phyloP scores from a whole-genome alignment of 2,797 vertebrate species.

The Natrix natrix region DNA sequence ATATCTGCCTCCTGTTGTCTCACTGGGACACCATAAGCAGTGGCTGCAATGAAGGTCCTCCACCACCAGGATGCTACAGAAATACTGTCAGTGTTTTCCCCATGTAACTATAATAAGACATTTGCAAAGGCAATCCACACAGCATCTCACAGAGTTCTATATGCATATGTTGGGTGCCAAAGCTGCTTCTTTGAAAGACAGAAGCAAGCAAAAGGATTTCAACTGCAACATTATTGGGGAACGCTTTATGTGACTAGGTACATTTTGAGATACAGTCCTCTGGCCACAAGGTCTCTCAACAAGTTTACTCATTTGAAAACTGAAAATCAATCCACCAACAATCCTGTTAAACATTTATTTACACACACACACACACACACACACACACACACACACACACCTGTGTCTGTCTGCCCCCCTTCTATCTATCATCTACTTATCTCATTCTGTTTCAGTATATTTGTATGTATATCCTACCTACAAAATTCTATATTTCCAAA shows the following conservation, averaged over 20 bases:
- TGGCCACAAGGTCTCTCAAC: neutral
- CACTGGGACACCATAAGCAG: neutral
- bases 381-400: neutral
- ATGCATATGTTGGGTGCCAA: neutral
- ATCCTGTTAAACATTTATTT: neutral
- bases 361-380: neutral
- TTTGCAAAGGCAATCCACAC: neutral
- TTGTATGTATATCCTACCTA: neutral
- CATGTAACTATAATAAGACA: neutral
- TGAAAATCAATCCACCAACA: neutral
- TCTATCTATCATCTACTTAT: neutral
- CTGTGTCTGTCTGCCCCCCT: neutral
- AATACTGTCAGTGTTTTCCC: neutral
- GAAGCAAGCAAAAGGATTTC: neutral
- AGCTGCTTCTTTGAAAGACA: neutral
- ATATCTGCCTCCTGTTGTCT: neutral
- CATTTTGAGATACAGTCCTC: neutral
- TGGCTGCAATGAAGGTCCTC: neutral
- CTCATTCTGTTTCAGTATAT: neutral
- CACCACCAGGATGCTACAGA: neutral
- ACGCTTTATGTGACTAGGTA: neutral
- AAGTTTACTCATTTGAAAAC: neutral
- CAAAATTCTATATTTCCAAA: neutral
- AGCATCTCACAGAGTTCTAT: neutral
- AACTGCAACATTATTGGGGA: neutral